Conservation (phyloP, 2,113 vertebrate genomes). For the Limnothrissa miodon region DNA sequence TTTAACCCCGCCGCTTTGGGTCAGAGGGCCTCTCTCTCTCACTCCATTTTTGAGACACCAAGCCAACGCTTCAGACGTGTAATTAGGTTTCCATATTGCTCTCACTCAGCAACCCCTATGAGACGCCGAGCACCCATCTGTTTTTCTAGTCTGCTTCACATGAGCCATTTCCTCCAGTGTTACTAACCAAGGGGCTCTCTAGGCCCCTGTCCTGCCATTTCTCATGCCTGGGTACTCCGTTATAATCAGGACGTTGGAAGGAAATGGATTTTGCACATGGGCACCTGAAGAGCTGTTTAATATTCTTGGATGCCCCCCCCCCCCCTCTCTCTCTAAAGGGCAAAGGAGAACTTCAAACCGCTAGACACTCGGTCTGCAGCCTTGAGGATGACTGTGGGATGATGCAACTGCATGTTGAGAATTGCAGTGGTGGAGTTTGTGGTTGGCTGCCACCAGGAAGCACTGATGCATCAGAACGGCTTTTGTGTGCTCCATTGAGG, state of each 20-base stretch:
- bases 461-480: not conserved
- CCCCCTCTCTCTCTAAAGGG: not conserved
- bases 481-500: not conserved
- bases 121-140: not conserved
- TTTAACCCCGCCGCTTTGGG: not conserved
- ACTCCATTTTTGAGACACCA: not conserved
- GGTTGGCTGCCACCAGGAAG: not conserved
- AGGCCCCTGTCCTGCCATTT: not conserved
- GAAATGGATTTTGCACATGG: slow-evolving; percentile 10
- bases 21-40: not conserved
- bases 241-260: not conserved
- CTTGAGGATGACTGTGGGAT: not conserved
- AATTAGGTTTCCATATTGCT: not conserved
- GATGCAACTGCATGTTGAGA: not conserved
- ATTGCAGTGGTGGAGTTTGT: not conserved
- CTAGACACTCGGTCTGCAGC: not conserved
- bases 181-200: not conserved
- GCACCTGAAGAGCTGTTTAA: not conserved
- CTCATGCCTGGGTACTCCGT: not conserved
- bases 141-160: slow-evolving; percentile 6
- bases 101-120: not conserved
- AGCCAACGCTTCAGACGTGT: not conserved
- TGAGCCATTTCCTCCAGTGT: not conserved
- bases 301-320: not conserved
- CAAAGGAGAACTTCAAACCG: not conserved